These are phyloP conservation scores for Mormyrops attenuatus DNA, from an alignment of 2,797 vertebrate genomes.

Conservation along the genomic window DNA sequence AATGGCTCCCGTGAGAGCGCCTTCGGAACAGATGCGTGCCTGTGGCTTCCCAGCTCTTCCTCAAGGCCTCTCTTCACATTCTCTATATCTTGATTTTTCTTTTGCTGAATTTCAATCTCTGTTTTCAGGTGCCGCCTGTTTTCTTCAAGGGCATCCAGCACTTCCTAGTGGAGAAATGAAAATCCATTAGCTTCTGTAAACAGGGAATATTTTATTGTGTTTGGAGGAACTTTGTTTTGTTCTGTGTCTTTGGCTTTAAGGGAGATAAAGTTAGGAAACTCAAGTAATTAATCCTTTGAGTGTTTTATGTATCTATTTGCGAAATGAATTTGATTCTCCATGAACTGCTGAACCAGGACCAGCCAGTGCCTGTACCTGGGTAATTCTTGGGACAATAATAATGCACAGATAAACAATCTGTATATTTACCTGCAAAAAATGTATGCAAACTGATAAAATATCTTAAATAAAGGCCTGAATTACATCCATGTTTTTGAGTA, in stretches of 20 bases:
- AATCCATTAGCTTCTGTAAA: neutral
- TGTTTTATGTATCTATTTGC: neutral
- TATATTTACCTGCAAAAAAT: neutral
- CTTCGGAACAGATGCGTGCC: constrained; percentile 50
- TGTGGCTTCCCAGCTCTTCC: constrained; percentile 72
- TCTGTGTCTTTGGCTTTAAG: neutral
- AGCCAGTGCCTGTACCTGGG: neutral
- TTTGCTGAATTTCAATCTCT: constrained; percentile 75
- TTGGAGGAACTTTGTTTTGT: neutral
- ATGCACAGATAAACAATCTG: neutral
- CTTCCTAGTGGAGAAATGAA: constrained; percentile 60
- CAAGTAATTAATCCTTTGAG: neutral
- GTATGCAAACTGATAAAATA: neutral
- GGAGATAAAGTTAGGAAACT: neutral
- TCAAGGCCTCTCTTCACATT: constrained; percentile 69
- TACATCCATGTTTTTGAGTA: neutral
- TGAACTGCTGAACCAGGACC: neutral
- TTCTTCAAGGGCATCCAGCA: constrained; percentile 75
- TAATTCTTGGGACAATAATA: neutral
- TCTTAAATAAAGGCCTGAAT: neutral
- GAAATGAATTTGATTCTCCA: neutral
- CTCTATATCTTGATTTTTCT: constrained; percentile 77
- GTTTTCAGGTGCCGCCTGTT: constrained; percentile 73
- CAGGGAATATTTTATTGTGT: neutral
- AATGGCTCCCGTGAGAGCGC: neutral